Evolutionary conservation across 2,113 vertebrate species (phyloP), one percentile per base, ranked within the genome.

Genomic region (Megaceryle torquata): DNA sequence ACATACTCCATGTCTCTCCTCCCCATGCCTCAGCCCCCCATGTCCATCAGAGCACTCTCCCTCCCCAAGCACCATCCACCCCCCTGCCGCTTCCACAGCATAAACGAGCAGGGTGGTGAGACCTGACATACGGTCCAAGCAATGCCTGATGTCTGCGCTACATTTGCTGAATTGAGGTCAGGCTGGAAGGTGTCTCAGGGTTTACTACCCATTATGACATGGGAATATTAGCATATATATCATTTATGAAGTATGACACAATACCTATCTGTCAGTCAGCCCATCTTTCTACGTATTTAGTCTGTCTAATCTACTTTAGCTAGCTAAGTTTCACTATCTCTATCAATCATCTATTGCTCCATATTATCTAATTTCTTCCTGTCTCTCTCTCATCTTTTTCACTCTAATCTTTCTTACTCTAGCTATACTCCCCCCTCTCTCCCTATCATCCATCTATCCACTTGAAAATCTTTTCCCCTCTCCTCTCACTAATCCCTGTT

Each of bases 231-330:
- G 95, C 93, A 96, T 97, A 97, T 96, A 96, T 96, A 96, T 96
- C 20, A 54, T 97, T 95, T 95, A 97, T 96, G 95, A 97, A 94
- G 83, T 96, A 96, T 97, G 95, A 96, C 95, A 97, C 96, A 97
- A 96, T 96, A 97, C 91, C 94, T 96, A 96, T 96, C 95, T 96
- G 95, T 96, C 96, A 97, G 96, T 97, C 96, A 97, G 94, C 95
- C 95, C 96, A 97, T 97, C 96, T 69, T 97, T 96, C 94, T 97
- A 97, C 22, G 82, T 97, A 96, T 94, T 89, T 82, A 91, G 78
- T 96, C 96, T 94, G 89, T 94, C 96, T 97, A 97, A 88, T 94
- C 96, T 96, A 97, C 94, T 82, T 95, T 39, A 93, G 82, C 95
- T 97, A 97, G 83, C 95, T 97, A 96, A 61, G 35, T 96, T 96